Percentiles rank a stretch among this genome's conserved stretches.
Conservation (phyloP, 2,797 vertebrate species). For the Tinamus major region DNA sequence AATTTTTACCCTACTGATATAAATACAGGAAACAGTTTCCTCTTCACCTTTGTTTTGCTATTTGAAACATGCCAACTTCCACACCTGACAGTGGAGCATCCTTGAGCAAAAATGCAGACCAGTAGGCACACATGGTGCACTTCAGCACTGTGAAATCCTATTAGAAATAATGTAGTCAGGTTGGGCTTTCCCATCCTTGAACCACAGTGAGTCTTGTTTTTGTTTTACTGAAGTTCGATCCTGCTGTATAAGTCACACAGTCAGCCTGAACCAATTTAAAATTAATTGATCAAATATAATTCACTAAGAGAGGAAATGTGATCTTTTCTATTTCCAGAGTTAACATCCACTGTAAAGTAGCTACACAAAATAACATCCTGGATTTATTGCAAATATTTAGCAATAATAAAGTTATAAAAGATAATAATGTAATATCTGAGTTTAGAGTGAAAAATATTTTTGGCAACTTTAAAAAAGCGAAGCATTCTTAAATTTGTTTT, state of each 20-base stretch:
- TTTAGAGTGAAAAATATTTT: neutral
- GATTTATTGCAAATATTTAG: neutral
- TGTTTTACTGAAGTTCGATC: neutral
- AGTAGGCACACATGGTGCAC: neutral
- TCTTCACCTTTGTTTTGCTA: neutral
- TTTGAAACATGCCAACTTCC: neutral
- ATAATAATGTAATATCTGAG: neutral
- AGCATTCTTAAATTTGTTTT: neutral
- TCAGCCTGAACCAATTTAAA: neutral
- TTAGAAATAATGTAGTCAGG: neutral
- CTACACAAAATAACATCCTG: neutral
- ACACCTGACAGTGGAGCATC: neutral
- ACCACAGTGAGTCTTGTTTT: neutral
- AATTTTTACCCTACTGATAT: accelerated
- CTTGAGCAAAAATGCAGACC: neutral
- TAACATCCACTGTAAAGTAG: neutral
- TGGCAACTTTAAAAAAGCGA: neutral
- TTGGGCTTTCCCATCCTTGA: neutral
- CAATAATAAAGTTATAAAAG: neutral
- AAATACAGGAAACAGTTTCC: neutral
- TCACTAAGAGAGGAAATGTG: neutral
- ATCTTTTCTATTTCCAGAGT: neutral
- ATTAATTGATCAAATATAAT: neutral
- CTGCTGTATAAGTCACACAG: neutral
- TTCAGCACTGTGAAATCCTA: neutral